Conservation (phyloP, 2,113 vertebrate genomes). For the Elephas maximus region DNA sequence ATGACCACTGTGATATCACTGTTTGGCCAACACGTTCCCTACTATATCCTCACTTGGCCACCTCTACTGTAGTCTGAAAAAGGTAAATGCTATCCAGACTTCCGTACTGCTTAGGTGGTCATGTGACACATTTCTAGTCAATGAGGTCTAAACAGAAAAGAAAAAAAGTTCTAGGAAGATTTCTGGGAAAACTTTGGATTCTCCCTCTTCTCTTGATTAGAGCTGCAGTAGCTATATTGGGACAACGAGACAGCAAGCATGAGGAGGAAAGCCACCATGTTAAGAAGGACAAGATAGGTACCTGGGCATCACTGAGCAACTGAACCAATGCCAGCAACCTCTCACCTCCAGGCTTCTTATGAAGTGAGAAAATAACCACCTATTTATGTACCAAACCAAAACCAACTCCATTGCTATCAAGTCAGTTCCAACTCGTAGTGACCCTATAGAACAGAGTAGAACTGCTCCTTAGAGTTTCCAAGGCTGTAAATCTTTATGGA, state of each 20-base stretch:
- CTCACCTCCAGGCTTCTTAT: neutral
- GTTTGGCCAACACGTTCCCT: neutral
- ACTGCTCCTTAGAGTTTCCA: too few relatives aligned
- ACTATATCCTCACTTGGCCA: neutral
- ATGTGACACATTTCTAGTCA: neutral
- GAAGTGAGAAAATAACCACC: neutral
- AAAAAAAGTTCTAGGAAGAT: neutral
- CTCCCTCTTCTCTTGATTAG: neutral
- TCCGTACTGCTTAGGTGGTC: neutral
- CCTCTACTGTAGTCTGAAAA: neutral
- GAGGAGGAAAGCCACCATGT: neutral
- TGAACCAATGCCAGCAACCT: neutral
- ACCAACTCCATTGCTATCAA: too few relatives aligned
- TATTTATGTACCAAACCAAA: neutral
- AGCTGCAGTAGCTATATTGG: neutral
- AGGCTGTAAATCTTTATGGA: too few relatives aligned
- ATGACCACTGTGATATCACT: neutral
- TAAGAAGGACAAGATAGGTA: neutral
- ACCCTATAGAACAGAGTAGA: too few relatives aligned
- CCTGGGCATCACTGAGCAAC: neutral
- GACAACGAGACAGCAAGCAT: neutral
- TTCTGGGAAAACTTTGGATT: constrained; percentile 7
- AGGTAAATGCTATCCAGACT: neutral
- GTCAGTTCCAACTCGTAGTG: too few relatives aligned
- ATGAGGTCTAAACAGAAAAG: neutral